Base-by-base conservation (phyloP, 2,797 vertebrate species). In the Anniella stebbinsi region DNA sequence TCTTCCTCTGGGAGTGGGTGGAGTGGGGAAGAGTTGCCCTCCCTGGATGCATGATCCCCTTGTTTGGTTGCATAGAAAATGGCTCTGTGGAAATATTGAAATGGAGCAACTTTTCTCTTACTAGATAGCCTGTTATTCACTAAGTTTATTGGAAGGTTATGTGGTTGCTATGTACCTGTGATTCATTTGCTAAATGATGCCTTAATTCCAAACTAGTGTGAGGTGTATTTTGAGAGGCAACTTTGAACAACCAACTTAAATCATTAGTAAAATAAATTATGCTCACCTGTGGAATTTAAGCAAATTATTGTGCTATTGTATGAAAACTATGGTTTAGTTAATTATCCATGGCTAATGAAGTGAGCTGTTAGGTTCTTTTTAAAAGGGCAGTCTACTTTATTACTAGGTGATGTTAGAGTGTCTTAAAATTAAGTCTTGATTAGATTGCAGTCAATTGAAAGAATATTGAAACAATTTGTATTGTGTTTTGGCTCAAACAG, bases 401-500 rank as follows among this genome's bases (percentile, higher is more conserved):
- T 91, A 91, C 67, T 91, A 76, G 83, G 87, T 93, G 63, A 82
- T 93, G 76, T 95, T 95, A 93, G 92, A 94, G 78, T 85, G 90
- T 95, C 92, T 96, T 94, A 91, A 94, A 93, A 93, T 95, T 92
- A 93, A 94, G 87, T 88, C 92, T 92, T 95, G 91, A 95, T 95
- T 96, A 93, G 88, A 95, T 95, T 93, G 84, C 48, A 90, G 88
- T 95, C 91, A 89, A 0, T 92, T 92, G 92, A 92, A 88, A 86
- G 93, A 88, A 88, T 94, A 91, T 92, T 92, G 90, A 87, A 93
- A 72, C 66, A 92, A 93, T 81, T 81, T 94, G 75, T 30, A 36
- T 91, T 89, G 66, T 93, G 70, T 48, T 87, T 93, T 86, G 45
- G 51, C 80, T 88, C 7, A 63, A 92, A 88, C 66, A 91, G 7